Percentiles rank a stretch among this genome's conserved stretches.
Evolutionary conservation across 1,140 invertebrate species (phyloP).

Genomic region (Drosophila hydei): DNA sequence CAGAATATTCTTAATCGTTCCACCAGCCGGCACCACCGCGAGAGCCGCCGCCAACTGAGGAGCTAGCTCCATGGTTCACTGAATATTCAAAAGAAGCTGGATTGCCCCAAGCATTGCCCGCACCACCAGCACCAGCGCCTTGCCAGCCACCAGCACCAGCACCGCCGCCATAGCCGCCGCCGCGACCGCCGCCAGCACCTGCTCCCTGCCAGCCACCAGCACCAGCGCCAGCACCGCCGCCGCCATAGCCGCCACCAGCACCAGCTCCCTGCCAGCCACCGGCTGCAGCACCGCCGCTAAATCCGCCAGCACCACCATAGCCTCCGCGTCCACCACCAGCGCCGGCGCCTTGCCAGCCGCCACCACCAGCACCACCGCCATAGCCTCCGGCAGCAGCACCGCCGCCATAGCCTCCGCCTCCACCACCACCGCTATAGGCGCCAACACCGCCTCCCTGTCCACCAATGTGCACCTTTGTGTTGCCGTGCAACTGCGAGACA

Average conservation of each 20-base stretch:
- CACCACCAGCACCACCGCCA: constrained; percentile 26
- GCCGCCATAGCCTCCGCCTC: constrained; percentile 2
- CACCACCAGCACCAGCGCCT: constrained; percentile 44
- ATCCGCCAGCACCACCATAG: constrained; percentile 8
- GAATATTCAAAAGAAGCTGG: constrained; percentile 70
- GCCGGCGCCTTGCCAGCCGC: constrained; percentile 37
- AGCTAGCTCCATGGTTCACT: constrained; percentile 44
- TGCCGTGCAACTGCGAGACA: constrained; percentile 62
- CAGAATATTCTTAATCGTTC: constrained; percentile 50
- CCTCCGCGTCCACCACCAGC: constrained; percentile 18
- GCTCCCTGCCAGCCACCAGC: constrained; percentile 41
- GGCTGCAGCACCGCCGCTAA: no score
- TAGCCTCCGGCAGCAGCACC: constrained; percentile 2
- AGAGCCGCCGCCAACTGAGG: constrained; percentile 41
- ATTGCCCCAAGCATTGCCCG: constrained; percentile 65
- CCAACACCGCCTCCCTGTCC: constrained; percentile 27
- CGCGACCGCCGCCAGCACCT: constrained; percentile 37
- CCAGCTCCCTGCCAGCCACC: constrained; percentile 46
- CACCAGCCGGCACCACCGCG: constrained; percentile 70
- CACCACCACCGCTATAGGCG: background rate
- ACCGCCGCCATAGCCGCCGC: constrained; percentile 44
- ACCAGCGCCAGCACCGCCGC: constrained; percentile 13
- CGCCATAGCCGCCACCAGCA: constrained; percentile 37
- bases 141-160: constrained; percentile 48
- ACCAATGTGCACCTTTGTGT: constrained; percentile 68